Conservation (phyloP, 2,888 invertebrate genomes). For the Germaria angustata region DNA sequence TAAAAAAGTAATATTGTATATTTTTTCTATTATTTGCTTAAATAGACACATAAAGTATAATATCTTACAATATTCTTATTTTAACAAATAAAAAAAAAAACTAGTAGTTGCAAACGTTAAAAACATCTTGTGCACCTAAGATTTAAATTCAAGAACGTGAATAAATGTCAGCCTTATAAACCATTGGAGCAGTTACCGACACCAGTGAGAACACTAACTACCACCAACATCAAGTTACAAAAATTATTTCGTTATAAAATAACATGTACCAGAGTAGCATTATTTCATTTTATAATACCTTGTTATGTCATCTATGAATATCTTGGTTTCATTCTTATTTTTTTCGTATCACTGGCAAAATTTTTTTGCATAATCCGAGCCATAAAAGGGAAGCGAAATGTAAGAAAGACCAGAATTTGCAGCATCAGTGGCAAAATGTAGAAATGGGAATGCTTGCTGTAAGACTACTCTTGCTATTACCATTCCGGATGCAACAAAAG, state of each 20-base stretch:
- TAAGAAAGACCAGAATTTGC: neutral
- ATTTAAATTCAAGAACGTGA: conserved; percentile 17
- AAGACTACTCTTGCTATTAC: neutral
- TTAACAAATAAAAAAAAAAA: too few relatives aligned
- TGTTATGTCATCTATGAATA: conserved; percentile 11
- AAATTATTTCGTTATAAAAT: conserved; percentile 29
- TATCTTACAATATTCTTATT: too few relatives aligned
- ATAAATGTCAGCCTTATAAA: conserved; percentile 40
- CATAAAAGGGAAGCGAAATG: conserved; percentile 16
- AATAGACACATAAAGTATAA: too few relatives aligned
- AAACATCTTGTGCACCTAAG: neutral
- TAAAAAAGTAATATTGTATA: too few relatives aligned
- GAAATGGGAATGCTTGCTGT: neutral
- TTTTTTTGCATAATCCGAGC: conserved; percentile 46
- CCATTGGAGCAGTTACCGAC: conserved; percentile 4
- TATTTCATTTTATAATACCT: conserved; percentile 23
- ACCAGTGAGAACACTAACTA: neutral
- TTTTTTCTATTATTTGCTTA: too few relatives aligned
- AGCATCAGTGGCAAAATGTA: neutral
- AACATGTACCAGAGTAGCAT: neutral
- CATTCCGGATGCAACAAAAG: conserved; percentile 36
- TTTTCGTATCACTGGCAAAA: conserved; percentile 4
- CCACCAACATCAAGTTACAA: neutral
- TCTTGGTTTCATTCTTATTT: conserved; percentile 2
- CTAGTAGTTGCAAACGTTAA: conserved; percentile 6